Base-by-base conservation (phyloP, 2,888 invertebrate species). In the Empis livida region DNA sequence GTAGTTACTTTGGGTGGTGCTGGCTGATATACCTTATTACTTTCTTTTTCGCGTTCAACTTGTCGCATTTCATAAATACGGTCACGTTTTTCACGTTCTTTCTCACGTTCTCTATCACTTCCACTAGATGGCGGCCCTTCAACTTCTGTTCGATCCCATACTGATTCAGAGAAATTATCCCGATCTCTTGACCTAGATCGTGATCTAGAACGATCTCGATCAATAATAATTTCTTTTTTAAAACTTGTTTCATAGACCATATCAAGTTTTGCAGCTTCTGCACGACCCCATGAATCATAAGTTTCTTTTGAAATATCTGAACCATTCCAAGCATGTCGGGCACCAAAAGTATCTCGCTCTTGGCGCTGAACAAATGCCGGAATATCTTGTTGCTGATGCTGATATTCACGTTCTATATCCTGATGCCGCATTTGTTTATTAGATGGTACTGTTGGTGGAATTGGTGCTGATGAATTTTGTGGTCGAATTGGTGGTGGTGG, bases 271-370 rank as follows among this genome's bases (percentile, higher is more conserved):
- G 68, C 65, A 1, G 69, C 68, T 47, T 72, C 72, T 8, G 65
- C 65, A 43, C 68, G 57, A 17, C 72, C 73, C 74, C 73, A 73
- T 13, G 64, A 62, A 46, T 63, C 63, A 42, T 60, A 65, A 2
- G 53, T 57, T 16, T 62, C 61, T 43, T 62, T 63, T 2, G 58
- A 58, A 14, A 60, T 58, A 42, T 69, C 67, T 1, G 63, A 57
- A 5, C 60, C 61, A 45, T 70, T 70, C 59, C 76, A 70, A 57
- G 80, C 80, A 57, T 82, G 82, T 48, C 82, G 79, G 1, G 82
- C 83, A 1, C 83, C 82, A 53, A 82, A 82, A 0, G 83, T 83
- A 56, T 82, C 83, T 23, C 82, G 69, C 56, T 83, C 82, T 55
- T 83, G 79, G 2, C 83, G 73, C 51, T 82, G 80, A 55, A 83